Evolutionary conservation across 2,888 invertebrate genomes (phyloP).

Genomic region (Cryptus armator): DNA sequence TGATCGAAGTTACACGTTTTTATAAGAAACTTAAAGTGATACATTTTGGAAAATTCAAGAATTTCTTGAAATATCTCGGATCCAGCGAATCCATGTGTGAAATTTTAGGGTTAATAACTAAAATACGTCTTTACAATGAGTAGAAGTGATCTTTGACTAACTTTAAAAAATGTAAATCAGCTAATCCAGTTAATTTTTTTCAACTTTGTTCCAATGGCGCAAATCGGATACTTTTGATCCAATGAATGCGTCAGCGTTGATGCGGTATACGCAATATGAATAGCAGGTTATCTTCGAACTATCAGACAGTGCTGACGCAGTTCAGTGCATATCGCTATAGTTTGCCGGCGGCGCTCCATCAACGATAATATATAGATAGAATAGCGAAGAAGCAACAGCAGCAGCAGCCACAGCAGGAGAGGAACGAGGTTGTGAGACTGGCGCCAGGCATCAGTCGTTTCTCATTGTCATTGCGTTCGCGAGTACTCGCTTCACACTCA

Average conservation of each 20-base stretch:
- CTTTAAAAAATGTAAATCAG: too few relatives aligned
- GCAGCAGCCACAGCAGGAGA: neutral
- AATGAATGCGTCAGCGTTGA: neutral
- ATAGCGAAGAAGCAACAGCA: constrained; percentile 28
- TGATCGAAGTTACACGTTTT: too few relatives aligned
- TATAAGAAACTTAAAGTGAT: too few relatives aligned
- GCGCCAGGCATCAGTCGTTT: constrained; percentile 54
- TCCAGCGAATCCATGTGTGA: too few relatives aligned
- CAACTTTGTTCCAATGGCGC: neutral
- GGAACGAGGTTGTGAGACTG: constrained; percentile 54
- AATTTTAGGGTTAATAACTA: too few relatives aligned
- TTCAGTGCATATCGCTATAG: constrained; percentile 27
- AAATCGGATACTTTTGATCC: neutral
- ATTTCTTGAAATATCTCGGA: too few relatives aligned
- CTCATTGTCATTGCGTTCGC: constrained; percentile 37
- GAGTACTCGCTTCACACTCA: constrained; percentile 8
- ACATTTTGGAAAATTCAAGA: too few relatives aligned
- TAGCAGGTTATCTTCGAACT: constrained; percentile 49
- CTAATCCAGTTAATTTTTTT: too few relatives aligned
- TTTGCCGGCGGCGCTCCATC: constrained; percentile 24
- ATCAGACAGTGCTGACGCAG: constrained; percentile 32
- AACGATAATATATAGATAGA: constrained; percentile 52
- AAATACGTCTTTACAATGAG: too few relatives aligned
- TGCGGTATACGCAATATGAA: constrained; percentile 7
- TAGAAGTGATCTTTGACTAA: too few relatives aligned